These are phyloP conservation scores for Rhagium mordax DNA, from an alignment of 2,888 invertebrate species.

Conservation along the genomic window DNA sequence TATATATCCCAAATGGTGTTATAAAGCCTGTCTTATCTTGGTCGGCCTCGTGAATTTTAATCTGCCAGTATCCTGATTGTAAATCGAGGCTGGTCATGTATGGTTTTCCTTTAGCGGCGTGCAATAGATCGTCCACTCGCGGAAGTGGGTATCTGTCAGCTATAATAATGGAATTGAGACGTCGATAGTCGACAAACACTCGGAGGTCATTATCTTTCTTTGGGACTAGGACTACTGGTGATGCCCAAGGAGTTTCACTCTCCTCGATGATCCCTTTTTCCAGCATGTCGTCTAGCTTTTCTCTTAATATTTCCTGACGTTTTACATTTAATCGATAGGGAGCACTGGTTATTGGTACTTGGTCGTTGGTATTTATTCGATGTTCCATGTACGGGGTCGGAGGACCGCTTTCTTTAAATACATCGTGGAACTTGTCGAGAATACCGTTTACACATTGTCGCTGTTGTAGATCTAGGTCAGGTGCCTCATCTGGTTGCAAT, in stretches of 20 bases:
- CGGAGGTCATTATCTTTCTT: conserved; percentile 59
- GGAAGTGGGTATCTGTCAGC: conserved; percentile 62
- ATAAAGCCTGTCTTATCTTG: conserved; percentile 42
- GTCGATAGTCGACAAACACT: conserved; percentile 63
- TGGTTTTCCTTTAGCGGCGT: conserved; percentile 55
- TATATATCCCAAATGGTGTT: conserved; percentile 45
- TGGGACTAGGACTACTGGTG: conserved; percentile 62
- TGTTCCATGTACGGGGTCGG: no score
- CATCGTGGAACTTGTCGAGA: no score
- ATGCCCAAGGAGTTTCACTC: conserved; percentile 63
- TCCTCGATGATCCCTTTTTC: conserved; percentile 62
- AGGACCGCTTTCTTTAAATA: no score
- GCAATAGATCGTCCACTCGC: conserved; percentile 65
- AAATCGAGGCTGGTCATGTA: conserved; percentile 61
- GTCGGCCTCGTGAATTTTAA: conserved; percentile 63
- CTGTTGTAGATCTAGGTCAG: no score
- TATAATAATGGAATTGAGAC: conserved; percentile 50
- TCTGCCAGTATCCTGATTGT: conserved; percentile 65
- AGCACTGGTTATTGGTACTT: no score
- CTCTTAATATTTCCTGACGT: no score
- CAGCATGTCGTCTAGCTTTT: conserved; percentile 59
- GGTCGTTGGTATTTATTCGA: no score
- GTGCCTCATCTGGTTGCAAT: no score
- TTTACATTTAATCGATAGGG: no score
- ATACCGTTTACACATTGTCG: no score